A percentile compares a stretch with the other conserved stretches of the same genome.
These are phyloP conservation scores for Bostrychus sinensis DNA, from an alignment of 2,113 vertebrate species.

Conservation along the genomic window DNA sequence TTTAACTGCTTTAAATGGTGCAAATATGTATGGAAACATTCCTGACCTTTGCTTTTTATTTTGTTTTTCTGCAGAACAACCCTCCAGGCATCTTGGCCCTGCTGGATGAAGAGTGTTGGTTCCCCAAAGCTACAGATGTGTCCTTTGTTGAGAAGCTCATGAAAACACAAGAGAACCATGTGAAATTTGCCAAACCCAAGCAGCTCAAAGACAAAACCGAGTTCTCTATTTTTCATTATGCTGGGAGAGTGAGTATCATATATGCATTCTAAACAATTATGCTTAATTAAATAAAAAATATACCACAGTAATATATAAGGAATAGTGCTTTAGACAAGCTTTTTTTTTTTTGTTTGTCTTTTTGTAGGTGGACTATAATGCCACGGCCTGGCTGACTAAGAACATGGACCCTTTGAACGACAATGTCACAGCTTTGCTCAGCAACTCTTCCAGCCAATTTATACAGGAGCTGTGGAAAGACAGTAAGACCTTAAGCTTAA, in stretches of 20 bases:
- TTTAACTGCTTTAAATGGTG: not conserved
- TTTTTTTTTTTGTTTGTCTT: conserved; percentile 29
- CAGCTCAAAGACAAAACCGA: conserved; percentile 95
- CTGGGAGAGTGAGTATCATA: conserved; percentile 85
- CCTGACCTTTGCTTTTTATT: not conserved
- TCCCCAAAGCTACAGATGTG: conserved; percentile 94
- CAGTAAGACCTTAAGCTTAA: conserved; percentile 72
- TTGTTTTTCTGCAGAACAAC: conserved; percentile 84
- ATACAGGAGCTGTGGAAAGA: conserved; percentile 97
- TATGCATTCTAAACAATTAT: not conserved
- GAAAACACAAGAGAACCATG: conserved; percentile 88
- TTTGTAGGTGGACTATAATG: conserved; percentile 91
- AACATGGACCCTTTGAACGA: conserved; percentile 98
- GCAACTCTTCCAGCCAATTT: conserved; percentile 90
- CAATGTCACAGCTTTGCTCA: conserved; percentile 90
- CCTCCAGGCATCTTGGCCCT: conserved; percentile 93
- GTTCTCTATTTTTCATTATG: conserved; percentile 93
- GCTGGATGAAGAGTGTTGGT: conserved; percentile 97
- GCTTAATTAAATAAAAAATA: not conserved
- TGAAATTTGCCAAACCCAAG: conserved; percentile 94
- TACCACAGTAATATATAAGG: not conserved
- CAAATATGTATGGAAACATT: no score
- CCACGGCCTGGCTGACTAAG: conserved; percentile 92
- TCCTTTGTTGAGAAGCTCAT: conserved; percentile 94
- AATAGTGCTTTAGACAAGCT: not conserved